Conservation (phyloP, 2,113 vertebrate species). For the Arizona elegans region DNA sequence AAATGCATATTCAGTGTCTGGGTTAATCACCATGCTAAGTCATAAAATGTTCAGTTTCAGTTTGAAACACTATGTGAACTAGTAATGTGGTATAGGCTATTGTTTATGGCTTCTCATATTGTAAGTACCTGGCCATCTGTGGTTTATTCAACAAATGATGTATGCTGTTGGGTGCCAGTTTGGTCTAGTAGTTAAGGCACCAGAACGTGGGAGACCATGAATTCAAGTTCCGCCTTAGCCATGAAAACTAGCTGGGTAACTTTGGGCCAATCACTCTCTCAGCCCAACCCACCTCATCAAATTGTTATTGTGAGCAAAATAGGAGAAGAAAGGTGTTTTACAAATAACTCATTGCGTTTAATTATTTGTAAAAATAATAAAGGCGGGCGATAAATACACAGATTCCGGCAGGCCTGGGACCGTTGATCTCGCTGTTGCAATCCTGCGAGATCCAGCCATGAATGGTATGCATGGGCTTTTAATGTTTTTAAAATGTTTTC, state of each 20-base stretch:
- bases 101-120: neutral
- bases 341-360: neutral
- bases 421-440: too few species aligned
- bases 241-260: neutral
- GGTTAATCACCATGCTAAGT: neutral
- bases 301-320: neutral
- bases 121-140: neutral
- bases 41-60: neutral
- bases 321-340: neutral
- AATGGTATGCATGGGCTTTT: too few species aligned
- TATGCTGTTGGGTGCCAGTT: neutral
- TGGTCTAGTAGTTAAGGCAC: neutral
- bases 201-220: neutral
- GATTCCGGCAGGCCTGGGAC: neutral
- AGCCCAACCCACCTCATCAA: neutral
- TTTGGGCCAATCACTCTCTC: neutral
- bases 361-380: neutral
- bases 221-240: neutral
- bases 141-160: neutral
- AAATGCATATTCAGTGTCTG: neutral
- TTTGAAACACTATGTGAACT: neutral
- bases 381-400: neutral
- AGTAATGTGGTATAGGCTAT: neutral
- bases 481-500: too few species aligned
- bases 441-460: too few species aligned